phyloP scores from a whole-genome alignment of 2,797 vertebrate species.

The Rachycentron canadum region DNA sequence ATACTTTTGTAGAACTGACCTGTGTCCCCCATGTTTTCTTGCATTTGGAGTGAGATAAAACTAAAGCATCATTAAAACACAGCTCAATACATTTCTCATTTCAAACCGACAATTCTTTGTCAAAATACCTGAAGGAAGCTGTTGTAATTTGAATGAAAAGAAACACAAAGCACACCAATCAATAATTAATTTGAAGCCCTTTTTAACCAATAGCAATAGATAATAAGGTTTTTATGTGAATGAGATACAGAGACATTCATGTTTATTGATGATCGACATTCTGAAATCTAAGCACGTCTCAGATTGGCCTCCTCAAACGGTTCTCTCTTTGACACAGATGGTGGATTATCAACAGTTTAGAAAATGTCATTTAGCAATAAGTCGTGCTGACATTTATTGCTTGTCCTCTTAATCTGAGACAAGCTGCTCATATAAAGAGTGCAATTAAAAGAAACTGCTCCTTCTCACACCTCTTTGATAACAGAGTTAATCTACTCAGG shows the following conservation, averaged over 20 bases:
- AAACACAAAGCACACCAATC: slow-evolving; percentile 73
- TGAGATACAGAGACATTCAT: slow-evolving; percentile 71
- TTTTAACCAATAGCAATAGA: slow-evolving; percentile 61
- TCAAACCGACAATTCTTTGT: slow-evolving; percentile 66
- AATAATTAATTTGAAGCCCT: slow-evolving; percentile 81
- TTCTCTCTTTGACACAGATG: slow-evolving; percentile 81
- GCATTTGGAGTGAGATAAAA: slow-evolving; percentile 59
- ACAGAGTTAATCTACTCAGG: slow-evolving; percentile 81
- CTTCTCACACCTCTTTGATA: slow-evolving; percentile 80
- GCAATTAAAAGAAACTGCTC: slow-evolving; percentile 81
- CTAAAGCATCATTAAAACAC: slow-evolving; percentile 72
- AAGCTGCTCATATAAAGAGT: slow-evolving; percentile 80
- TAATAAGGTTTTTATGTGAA: slow-evolving; percentile 67
- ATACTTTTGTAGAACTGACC: slow-evolving; percentile 54
- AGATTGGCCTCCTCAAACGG: slow-evolving; percentile 68
- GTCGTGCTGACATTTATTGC: slow-evolving; percentile 82
- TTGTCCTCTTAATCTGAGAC: slow-evolving; percentile 83
- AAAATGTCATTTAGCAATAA: slow-evolving; percentile 81
- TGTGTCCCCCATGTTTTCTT: slow-evolving; percentile 41
- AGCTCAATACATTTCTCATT: slow-evolving; percentile 79
- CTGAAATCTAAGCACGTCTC: slow-evolving; percentile 60
- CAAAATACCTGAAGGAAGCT: slow-evolving; percentile 75
- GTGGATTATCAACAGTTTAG: slow-evolving; percentile 84
- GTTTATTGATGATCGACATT: slow-evolving; percentile 78
- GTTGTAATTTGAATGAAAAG: slow-evolving; percentile 69